These are phyloP conservation scores for Chaetodon trifasciatus DNA, from an alignment of 2,797 vertebrate genomes.

Conservation along the genomic window DNA sequence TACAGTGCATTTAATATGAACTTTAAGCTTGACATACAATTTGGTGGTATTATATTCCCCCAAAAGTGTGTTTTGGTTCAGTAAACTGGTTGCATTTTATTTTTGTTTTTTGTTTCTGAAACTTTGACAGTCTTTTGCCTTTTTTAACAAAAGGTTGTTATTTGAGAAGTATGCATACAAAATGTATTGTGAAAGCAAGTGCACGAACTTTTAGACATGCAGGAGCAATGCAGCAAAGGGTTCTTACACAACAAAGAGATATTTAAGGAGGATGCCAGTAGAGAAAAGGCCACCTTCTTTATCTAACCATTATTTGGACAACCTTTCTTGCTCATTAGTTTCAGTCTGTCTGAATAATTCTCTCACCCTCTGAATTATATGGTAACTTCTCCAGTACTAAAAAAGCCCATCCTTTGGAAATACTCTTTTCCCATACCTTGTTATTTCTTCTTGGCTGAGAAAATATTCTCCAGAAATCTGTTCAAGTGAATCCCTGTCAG, in stretches of 20 bases:
- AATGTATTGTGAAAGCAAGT: neutral
- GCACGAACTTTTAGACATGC: neutral
- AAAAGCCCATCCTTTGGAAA: constrained; percentile 34
- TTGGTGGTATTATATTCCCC: neutral
- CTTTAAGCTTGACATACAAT: neutral
- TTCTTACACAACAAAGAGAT: neutral
- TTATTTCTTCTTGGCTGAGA: constrained; percentile 61
- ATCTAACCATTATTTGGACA: constrained; percentile 17
- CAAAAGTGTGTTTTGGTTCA: neutral
- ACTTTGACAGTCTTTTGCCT: neutral
- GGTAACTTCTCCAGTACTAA: constrained; percentile 12
- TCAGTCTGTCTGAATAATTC: constrained; percentile 31
- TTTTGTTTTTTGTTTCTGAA: neutral
- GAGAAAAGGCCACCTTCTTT: neutral
- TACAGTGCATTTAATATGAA: neutral
- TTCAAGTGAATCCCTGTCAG: constrained; percentile 20
- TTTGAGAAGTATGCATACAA: neutral
- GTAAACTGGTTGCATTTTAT: neutral
- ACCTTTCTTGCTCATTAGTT: constrained; percentile 37
- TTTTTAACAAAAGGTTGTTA: constrained; percentile 1
- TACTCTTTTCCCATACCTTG: constrained; percentile 28
- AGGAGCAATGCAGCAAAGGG: constrained; percentile 11
- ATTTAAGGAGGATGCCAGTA: neutral
- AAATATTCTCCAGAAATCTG: constrained; percentile 44
- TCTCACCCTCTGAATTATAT: constrained; percentile 8